Evolutionary conservation across 2,113 vertebrate species (phyloP).

Genomic region (Irena cyanogastra): DNA sequence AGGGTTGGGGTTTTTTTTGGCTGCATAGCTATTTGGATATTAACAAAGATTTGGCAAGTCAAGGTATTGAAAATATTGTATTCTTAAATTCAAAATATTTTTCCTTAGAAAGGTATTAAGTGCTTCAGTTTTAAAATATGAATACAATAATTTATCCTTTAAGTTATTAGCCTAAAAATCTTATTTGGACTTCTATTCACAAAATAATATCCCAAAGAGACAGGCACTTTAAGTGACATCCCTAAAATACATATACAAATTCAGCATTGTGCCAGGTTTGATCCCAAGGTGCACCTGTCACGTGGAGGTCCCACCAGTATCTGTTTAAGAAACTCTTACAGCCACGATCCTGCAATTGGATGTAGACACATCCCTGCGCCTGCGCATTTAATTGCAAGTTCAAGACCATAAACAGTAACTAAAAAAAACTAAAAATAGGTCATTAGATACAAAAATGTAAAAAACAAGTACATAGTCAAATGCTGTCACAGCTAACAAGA

Average conservation of each 20-base stretch:
- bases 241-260: slow-evolving; percentile 22
- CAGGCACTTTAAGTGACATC: slow-evolving; percentile 35
- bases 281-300: slow-evolving; percentile 39
- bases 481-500: slow-evolving; percentile 57
- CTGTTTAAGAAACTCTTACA: slow-evolving; percentile 38
- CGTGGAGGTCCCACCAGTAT: background rate
- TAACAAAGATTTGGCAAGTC: slow-evolving; percentile 44
- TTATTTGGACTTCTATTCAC: slow-evolving; percentile 66
- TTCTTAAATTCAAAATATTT: slow-evolving; percentile 46
- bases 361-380: slow-evolving; percentile 12
- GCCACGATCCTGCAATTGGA: background rate
- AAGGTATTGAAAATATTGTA: slow-evolving; percentile 59
- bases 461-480: slow-evolving; percentile 25
- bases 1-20: background rate
- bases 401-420: slow-evolving; percentile 31
- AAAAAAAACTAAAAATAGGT: slow-evolving; percentile 22
- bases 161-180: slow-evolving; percentile 64
- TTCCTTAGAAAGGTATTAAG: slow-evolving; percentile 58
- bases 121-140: slow-evolving; percentile 60
- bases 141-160: slow-evolving; percentile 65
- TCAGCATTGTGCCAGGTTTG: background rate
- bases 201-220: slow-evolving; percentile 35
- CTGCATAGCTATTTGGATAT: slow-evolving; percentile 22
- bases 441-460: slow-evolving; percentile 10
- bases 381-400: slow-evolving; percentile 14